Base-by-base conservation (phyloP, 1,140 invertebrate genomes). In the Diploscapter pachys region DNA sequence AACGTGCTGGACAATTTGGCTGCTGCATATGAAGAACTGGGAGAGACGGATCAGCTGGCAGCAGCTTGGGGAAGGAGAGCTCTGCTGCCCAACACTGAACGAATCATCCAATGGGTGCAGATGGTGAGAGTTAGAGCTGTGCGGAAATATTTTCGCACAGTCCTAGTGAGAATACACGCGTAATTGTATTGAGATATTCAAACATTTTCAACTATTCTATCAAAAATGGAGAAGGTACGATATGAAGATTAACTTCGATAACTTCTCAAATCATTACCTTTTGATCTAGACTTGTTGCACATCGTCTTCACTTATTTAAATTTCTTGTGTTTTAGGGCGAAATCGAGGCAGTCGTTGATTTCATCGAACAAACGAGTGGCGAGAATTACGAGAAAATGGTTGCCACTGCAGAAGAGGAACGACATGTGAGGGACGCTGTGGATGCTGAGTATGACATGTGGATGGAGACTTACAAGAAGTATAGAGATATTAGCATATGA, bases 1-100 rank as follows among this genome's bases (percentile, higher is more conserved):
- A 53, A 74, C 4, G 56, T 67, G 9, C 53, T 74, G 3, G 65
- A 74, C 54, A 69, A 65, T 4, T 55, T 74, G n/a, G 73, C 52
- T 5, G 3, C 64, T 49, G 13, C 70, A 9, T 74, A 74, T 31
- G 63, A 74, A 5, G 73, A 74, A 4, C 8, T 74, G 4, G 53
- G 50, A 4, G 73, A 74, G 48, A 63, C 70, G n/a, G 73, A 74
- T 54, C 65, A 63, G 11, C 70, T 55, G 4, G 65, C 73, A 8
- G 66, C 64, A 8, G 50, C 70, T 13, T 74, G 73, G 73, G 65
- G 70, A 53, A 55, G 73, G 4, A 54, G 73, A 59, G 65, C 73
- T 13, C 57, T 74, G 3, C 54, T 59, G n/a, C 64, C 50, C 51
- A 67, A 74, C 6, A 74, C 73, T 3, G n/a, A 69, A 11, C 11